Evolutionary conservation across 2,797 vertebrate genomes (phyloP).

Genomic region (Lacerta agilis): DNA sequence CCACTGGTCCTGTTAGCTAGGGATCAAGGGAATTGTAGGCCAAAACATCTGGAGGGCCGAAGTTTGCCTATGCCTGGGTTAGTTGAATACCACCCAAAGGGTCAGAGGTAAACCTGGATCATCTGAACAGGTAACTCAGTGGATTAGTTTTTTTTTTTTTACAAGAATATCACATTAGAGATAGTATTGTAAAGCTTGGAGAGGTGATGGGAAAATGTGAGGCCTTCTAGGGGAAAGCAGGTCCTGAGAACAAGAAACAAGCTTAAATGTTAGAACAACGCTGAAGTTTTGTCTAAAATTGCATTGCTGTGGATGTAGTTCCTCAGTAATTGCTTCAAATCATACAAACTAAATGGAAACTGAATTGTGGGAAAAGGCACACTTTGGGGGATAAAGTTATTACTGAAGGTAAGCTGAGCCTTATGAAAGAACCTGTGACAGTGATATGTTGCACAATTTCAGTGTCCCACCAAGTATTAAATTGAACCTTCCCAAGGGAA

Average conservation of each 20-base stretch:
- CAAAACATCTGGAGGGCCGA: too few relatives aligned
- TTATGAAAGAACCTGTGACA: neutral
- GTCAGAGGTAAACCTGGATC: neutral
- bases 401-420: neutral
- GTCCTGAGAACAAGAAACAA: neutral
- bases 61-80: too few relatives aligned
- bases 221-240: neutral
- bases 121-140: neutral
- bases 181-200: neutral
- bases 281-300: neutral
- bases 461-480: neutral
- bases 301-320: neutral
- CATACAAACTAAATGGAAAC: neutral
- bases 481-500: neutral
- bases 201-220: neutral
- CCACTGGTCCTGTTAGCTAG: too few relatives aligned
- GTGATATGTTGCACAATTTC: neutral
- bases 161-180: neutral
- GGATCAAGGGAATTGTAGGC: too few relatives aligned
- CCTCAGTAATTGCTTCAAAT: neutral
- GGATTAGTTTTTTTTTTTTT: neutral
- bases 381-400: neutral
- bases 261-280: neutral
- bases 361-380: neutral
- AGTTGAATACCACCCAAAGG: too few relatives aligned